A percentile compares a stretch with the other conserved stretches of the same genome.
Evolutionary conservation across 2,113 vertebrate species (phyloP).

Genomic region (Rhinopomastus cyanomelas): DNA sequence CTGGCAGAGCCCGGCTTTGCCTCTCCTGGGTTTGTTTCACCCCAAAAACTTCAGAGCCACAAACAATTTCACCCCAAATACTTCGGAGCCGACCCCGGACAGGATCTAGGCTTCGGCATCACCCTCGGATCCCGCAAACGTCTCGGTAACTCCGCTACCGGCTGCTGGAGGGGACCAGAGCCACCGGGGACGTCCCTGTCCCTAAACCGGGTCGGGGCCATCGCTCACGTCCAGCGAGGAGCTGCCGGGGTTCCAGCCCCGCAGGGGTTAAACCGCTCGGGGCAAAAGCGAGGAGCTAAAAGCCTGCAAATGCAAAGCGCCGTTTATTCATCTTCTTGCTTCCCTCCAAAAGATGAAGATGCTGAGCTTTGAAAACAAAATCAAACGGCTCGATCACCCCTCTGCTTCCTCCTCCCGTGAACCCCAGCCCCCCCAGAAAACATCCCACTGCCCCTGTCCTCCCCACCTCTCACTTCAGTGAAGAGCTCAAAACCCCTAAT

Average conservation of each 20-base stretch:
- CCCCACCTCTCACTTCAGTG: neutral
- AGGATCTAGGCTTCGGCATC: neutral
- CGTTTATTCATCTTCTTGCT: neutral
- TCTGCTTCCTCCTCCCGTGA: neutral
- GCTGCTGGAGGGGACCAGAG: neutral
- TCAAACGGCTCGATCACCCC: neutral
- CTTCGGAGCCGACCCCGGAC: neutral
- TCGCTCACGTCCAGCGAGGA: neutral
- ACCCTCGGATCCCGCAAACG: rapidly evolving
- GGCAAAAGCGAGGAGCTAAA: neutral
- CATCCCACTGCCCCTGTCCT: neutral
- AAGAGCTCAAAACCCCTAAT: neutral
- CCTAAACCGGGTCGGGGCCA: neutral
- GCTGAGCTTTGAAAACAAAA: neutral
- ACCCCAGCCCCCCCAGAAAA: neutral
- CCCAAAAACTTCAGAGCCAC: neutral
- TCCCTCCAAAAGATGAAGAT: neutral
- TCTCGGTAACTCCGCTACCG: neutral
- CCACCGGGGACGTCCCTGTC: neutral
- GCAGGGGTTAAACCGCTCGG: neutral
- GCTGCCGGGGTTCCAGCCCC: rapidly evolving
- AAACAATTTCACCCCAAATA: neutral
- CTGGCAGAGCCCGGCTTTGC: neutral
- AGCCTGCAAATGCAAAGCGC: conserved; percentile 22
- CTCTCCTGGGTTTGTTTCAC: neutral